phyloP scores from a whole-genome alignment of 2,888 invertebrate species.

The Heteromyza rotundicornis region DNA sequence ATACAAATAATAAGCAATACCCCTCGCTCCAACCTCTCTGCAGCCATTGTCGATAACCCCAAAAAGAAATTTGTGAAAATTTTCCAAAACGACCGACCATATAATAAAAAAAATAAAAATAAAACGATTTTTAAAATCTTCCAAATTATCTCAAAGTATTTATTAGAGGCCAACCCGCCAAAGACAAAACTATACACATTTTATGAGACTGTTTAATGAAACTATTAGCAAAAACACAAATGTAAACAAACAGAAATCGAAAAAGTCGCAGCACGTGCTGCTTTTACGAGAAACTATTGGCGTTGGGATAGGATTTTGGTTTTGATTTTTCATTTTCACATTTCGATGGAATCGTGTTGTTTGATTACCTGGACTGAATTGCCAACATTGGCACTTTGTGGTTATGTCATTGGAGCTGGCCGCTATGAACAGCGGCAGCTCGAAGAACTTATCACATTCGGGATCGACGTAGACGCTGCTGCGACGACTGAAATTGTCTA shows the following conservation, averaged over 20 bases:
- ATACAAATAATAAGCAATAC: too few relatives aligned
- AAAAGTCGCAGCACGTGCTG: neutral
- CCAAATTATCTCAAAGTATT: neutral
- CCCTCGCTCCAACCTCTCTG: too few relatives aligned
- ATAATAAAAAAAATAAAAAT: conserved; percentile 19
- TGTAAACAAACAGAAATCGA: neutral
- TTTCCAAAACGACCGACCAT: too few relatives aligned
- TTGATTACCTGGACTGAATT: conserved; percentile 58
- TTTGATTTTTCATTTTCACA: too few relatives aligned
- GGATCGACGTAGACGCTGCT: conserved; percentile 63
- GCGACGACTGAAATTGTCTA: conserved; percentile 61
- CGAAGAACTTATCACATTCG: conserved; percentile 62
- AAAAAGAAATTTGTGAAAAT: too few relatives aligned
- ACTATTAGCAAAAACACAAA: neutral
- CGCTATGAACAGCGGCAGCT: conserved; percentile 58
- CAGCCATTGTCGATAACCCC: too few relatives aligned
- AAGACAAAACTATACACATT: too few relatives aligned
- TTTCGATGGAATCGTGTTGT: too few relatives aligned
- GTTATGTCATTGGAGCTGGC: conserved; percentile 61
- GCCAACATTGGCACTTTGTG: conserved; percentile 61
- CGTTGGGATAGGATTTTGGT: too few relatives aligned
- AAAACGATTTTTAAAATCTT: neutral
- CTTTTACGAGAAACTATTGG: too few relatives aligned
- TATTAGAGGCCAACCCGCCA: too few relatives aligned
- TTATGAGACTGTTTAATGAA: too few relatives aligned